These are phyloP conservation scores for Clepsis dumicolana DNA, from an alignment of 2,888 invertebrate species.

Conservation along the genomic window DNA sequence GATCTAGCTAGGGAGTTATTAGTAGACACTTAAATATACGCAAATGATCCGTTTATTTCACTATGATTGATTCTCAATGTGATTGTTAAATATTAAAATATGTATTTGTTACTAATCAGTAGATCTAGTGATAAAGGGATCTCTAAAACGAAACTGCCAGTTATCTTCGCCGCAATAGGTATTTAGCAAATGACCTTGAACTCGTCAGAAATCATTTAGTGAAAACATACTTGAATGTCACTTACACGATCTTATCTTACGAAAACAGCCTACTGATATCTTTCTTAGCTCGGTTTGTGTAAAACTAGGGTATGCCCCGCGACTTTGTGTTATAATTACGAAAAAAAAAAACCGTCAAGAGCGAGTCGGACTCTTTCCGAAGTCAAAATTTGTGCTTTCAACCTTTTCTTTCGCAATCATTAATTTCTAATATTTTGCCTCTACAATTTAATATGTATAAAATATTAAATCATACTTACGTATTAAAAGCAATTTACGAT, in stretches of 20 bases:
- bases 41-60: too few relatives aligned
- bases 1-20: too few relatives aligned
- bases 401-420: too few relatives aligned
- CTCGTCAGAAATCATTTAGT: conserved; percentile 20
- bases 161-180: conserved; percentile 24
- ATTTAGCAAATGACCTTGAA: conserved; percentile 28
- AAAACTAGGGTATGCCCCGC: background rate
- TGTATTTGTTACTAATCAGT: background rate
- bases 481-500: too few relatives aligned
- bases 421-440: too few relatives aligned
- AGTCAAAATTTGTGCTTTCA: too few relatives aligned
- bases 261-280: conserved; percentile 36
- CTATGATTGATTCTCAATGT: too few relatives aligned
- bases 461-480: too few relatives aligned
- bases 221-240: conserved; percentile 36
- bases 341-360: background rate
- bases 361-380: too few relatives aligned
- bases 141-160: conserved; percentile 15
- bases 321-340: background rate
- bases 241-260: conserved; percentile 30
- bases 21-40: too few relatives aligned
- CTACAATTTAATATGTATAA: too few relatives aligned
- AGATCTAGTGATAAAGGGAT: background rate
- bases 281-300: background rate
- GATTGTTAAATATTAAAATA: too few relatives aligned